Conservation (phyloP, 2,113 vertebrate species). For the Astur gentilis region DNA sequence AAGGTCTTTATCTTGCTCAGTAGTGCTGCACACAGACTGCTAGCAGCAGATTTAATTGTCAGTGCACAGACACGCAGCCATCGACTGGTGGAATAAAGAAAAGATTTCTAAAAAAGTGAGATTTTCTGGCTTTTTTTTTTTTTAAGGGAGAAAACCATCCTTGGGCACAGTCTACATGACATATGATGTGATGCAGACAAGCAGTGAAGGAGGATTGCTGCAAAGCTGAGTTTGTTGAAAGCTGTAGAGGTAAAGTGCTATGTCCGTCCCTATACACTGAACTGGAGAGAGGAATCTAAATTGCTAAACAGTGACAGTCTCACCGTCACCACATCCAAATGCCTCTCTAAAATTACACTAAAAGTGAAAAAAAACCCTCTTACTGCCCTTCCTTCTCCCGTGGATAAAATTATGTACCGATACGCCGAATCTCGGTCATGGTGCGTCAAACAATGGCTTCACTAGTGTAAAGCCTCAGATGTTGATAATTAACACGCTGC, state of each 20-base stretch:
- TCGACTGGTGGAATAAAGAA: background rate
- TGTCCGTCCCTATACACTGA: background rate
- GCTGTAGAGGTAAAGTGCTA: background rate
- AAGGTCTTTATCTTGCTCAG: background rate
- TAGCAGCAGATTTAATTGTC: background rate
- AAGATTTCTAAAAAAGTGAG: background rate
- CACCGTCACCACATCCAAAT: background rate
- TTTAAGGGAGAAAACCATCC: background rate
- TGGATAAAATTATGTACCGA: background rate
- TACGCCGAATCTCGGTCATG: background rate
- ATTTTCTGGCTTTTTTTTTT: background rate
- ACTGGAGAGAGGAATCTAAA: background rate
- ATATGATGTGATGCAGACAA: background rate
- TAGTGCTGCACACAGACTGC: background rate
- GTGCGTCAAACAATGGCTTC: background rate
- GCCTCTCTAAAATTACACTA: background rate
- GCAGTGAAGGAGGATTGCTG: background rate
- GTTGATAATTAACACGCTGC: background rate
- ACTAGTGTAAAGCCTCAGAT: background rate
- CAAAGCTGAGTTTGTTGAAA: background rate
- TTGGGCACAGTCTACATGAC: background rate
- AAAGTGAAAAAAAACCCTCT: background rate
- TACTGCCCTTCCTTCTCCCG: background rate
- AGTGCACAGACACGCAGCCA: background rate
- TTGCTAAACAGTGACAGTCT: background rate